These are phyloP conservation scores for Ctenodactylus gundi DNA, from an alignment of 2,113 vertebrate species.

Conservation along the genomic window DNA sequence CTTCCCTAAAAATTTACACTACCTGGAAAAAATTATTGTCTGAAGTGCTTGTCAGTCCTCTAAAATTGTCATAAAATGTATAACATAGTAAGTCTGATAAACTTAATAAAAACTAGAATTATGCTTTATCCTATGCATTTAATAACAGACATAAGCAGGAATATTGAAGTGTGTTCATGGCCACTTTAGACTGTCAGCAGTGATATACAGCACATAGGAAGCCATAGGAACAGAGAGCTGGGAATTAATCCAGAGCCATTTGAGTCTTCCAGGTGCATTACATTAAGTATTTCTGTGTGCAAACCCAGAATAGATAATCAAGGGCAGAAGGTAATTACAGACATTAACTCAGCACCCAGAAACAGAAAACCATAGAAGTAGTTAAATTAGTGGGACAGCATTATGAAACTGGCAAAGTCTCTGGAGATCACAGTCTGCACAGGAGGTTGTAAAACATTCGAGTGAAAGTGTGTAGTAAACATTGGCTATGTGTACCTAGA, in stretches of 20 bases:
- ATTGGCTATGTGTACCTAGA: not conserved
- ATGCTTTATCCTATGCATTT: not conserved
- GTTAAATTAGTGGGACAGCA: not conserved
- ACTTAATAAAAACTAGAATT: not conserved
- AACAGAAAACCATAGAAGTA: not conserved
- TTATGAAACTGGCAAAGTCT: not conserved
- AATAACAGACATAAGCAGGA: not conserved
- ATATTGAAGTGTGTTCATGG: not conserved
- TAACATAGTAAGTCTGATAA: not conserved
- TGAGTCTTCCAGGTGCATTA: not conserved
- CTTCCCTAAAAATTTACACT: not conserved
- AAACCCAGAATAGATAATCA: not conserved
- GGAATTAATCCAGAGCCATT: not conserved
- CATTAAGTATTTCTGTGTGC: not conserved
- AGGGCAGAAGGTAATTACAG: not conserved
- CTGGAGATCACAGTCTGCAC: not conserved
- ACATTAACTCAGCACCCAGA: not conserved
- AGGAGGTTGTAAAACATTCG: not conserved
- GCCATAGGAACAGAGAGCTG: not conserved
- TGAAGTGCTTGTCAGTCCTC: not conserved
- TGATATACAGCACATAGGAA: not conserved
- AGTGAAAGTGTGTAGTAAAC: not conserved
- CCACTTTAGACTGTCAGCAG: not conserved
- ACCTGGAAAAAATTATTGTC: not conserved
- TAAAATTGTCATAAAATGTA: not conserved